Percentiles rank a stretch among this genome's conserved stretches.
Conservation (phyloP, 2,888 invertebrate species). For the Meliscaeva auricollis region DNA sequence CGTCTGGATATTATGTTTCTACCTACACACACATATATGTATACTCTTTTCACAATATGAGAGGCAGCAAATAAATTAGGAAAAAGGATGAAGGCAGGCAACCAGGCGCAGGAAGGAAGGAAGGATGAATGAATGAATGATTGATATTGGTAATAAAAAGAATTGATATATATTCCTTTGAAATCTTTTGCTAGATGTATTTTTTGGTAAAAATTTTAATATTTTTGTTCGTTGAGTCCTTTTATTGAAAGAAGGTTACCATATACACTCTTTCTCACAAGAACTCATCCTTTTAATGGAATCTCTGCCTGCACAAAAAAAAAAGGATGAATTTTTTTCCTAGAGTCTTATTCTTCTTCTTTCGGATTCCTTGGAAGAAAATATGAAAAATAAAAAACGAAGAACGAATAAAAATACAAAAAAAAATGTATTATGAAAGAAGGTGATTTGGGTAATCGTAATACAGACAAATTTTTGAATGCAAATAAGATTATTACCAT, state of each 20-base stretch:
- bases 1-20: conserved; percentile 12
- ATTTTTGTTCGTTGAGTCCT: conserved; percentile 13
- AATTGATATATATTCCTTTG: conserved; percentile 70
- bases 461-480: conserved; percentile 54
- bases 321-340: conserved; percentile 46
- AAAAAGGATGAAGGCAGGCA: background rate
- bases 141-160: conserved; percentile 68
- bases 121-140: conserved; percentile 45
- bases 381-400: background rate
- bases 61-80: conserved; percentile 1
- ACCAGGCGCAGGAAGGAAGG: background rate
- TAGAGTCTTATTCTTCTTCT: background rate
- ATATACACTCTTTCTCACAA: background rate
- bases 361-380: conserved; percentile 5
- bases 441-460: conserved; percentile 58
- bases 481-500: conserved; percentile 70
- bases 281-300: conserved; percentile 63
- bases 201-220: conserved; percentile 24
- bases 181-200: conserved; percentile 45
- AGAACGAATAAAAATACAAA: background rate
- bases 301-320: background rate
- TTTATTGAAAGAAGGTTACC: conserved; percentile 8
- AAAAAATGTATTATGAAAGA: conserved; percentile 11
- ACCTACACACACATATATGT: no score
- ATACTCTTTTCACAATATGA: conserved; percentile 24